Conservation (phyloP, 2,113 vertebrate genomes). For the Balaeniceps rex region DNA sequence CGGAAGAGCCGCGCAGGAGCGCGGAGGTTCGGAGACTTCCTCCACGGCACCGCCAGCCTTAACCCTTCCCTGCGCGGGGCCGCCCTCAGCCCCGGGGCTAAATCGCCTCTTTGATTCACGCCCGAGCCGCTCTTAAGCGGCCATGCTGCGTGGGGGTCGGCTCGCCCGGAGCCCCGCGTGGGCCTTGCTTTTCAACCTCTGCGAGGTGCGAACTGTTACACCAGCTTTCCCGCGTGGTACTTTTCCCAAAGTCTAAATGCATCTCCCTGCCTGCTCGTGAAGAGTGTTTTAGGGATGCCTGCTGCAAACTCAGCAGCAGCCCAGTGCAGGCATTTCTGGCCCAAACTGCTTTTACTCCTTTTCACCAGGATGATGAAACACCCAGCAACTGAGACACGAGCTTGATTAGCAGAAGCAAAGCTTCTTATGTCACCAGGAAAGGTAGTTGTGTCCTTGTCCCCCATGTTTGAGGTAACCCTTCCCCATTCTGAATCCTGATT, state of each 20-base stretch:
- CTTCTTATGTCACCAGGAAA: not conserved
- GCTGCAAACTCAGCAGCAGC: not conserved
- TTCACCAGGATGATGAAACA: too few relatives aligned
- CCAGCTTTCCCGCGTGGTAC: too few relatives aligned
- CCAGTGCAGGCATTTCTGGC: not conserved
- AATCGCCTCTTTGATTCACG: accelerated
- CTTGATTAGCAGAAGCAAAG: not conserved
- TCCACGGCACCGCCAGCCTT: not conserved
- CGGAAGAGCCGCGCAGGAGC: not conserved
- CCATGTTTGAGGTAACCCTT: accelerated
- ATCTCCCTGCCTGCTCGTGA: not conserved
- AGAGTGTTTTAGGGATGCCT: accelerated
- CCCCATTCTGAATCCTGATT: not conserved
- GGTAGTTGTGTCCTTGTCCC: accelerated
- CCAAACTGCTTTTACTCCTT: not conserved
- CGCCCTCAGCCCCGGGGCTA: not conserved
- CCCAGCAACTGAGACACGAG: accelerated
- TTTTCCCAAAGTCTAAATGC: not conserved
- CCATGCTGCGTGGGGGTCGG: too few relatives aligned
- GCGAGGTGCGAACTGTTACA: too few relatives aligned
- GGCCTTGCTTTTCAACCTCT: not conserved
- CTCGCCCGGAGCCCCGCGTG: not conserved
- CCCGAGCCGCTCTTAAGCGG: not conserved
- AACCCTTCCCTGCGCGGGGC: not conserved
- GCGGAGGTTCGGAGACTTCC: not conserved